phyloP scores from a whole-genome alignment of 2,797 vertebrate genomes.

The Acropternis orthonyx region DNA sequence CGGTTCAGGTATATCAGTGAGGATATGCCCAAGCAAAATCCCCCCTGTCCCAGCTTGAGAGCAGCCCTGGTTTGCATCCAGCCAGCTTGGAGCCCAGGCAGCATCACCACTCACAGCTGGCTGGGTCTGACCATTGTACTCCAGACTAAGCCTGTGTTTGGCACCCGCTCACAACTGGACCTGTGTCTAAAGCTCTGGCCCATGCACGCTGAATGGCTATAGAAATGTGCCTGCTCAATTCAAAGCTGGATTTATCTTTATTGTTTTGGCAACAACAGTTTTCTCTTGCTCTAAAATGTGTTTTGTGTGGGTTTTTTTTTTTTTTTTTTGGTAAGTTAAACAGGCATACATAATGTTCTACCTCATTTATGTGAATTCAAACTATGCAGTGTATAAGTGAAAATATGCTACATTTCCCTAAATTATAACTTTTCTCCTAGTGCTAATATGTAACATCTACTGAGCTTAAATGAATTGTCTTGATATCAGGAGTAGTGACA shows the following conservation, averaged over 20 bases:
- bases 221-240: slow-evolving; percentile 2
- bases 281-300: background rate
- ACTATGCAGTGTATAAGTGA: background rate
- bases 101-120: background rate
- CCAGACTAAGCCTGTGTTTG: background rate
- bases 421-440: background rate
- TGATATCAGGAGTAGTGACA: background rate
- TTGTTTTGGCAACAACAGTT: background rate
- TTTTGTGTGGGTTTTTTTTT: background rate
- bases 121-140: background rate
- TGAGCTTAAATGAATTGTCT: background rate
- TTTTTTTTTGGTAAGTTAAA: background rate
- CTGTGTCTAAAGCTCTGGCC: background rate
- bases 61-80: background rate
- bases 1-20: background rate
- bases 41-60: background rate
- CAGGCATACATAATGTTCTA: background rate
- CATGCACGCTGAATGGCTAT: background rate
- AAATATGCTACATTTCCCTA: background rate
- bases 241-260: background rate
- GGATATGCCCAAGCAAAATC: background rate
- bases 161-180: background rate
- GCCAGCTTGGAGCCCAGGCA: background rate
- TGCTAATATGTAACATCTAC: background rate
- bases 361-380: background rate